Evolutionary conservation across 2,888 invertebrate species (phyloP).

Genomic region (Catocala fraxini): DNA sequence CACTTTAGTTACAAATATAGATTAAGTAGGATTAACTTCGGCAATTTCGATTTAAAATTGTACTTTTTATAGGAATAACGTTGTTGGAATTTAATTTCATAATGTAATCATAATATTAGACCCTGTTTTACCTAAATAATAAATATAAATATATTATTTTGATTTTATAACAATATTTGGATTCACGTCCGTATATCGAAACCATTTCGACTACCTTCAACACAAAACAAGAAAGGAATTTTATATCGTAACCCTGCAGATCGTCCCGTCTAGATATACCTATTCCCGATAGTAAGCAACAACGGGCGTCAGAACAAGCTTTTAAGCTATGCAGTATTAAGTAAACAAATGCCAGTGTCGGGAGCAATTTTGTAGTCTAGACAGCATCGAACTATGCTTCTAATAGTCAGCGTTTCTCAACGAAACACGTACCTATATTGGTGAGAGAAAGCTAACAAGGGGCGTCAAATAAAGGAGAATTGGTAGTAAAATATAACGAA

Average conservation of each 20-base stretch:
- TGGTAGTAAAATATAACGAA: constrained; percentile 5
- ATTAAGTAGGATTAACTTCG: too few relatives aligned
- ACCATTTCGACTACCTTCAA: too few relatives aligned
- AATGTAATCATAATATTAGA: too few relatives aligned
- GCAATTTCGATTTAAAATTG: too few relatives aligned
- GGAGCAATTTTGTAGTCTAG: constrained; percentile 50
- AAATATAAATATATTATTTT: too few relatives aligned
- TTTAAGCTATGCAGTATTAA: constrained; percentile 39
- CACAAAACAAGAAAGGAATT: background rate
- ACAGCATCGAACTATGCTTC: constrained; percentile 50
- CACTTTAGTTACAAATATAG: too few relatives aligned
- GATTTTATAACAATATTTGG: too few relatives aligned
- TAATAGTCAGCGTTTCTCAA: constrained; percentile 36
- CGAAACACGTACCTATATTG: background rate
- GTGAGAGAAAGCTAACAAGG: background rate
- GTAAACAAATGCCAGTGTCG: constrained; percentile 37
- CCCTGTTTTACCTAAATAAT: too few relatives aligned
- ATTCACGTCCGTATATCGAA: too few relatives aligned
- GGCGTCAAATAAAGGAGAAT: constrained; percentile 1
- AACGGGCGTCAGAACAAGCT: constrained; percentile 2
- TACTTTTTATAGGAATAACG: too few relatives aligned
- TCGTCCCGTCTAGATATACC: background rate
- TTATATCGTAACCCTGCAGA: background rate
- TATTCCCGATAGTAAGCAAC: background rate
- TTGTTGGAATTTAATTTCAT: too few relatives aligned